Evolutionary conservation across 2,888 invertebrate species (phyloP).

Genomic region (Noctuana brunneofusca): DNA sequence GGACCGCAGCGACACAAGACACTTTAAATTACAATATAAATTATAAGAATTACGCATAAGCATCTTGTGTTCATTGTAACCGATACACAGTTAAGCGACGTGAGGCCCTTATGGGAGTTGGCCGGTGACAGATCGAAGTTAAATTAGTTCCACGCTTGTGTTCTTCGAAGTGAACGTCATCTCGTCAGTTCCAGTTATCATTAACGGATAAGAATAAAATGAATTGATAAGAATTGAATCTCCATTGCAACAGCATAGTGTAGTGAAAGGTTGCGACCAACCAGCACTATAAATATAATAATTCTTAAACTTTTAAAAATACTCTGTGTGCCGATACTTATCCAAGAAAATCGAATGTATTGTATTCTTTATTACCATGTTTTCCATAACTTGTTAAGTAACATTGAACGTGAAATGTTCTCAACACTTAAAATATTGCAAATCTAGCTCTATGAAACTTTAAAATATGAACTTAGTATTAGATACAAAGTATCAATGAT

Average conservation of each 20-base stretch:
- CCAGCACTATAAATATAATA: too few species aligned
- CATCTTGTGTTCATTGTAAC: background rate
- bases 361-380: too few species aligned
- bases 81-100: too few species aligned
- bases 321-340: too few species aligned
- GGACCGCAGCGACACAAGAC: slow-evolving; percentile 12
- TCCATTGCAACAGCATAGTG: too few species aligned
- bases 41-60: background rate
- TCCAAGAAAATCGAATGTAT: too few species aligned
- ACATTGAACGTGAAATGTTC: background rate
- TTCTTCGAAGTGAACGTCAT: too few species aligned
- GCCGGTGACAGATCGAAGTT: background rate
- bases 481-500: background rate
- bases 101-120: too few species aligned
- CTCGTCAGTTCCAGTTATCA: too few species aligned
- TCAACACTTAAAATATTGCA: background rate
- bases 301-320: too few species aligned
- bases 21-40: slow-evolving; percentile 17
- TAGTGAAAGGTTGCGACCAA: too few species aligned
- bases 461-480: background rate
- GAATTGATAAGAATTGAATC: background rate
- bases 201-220: too few species aligned
- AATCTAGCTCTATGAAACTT: background rate
- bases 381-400: background rate
- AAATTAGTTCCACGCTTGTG: background rate